A percentile compares a stretch with the other conserved stretches of the same genome.
phyloP scores from a whole-genome alignment of 2,888 invertebrate genomes.

The Megamerina dolium region DNA sequence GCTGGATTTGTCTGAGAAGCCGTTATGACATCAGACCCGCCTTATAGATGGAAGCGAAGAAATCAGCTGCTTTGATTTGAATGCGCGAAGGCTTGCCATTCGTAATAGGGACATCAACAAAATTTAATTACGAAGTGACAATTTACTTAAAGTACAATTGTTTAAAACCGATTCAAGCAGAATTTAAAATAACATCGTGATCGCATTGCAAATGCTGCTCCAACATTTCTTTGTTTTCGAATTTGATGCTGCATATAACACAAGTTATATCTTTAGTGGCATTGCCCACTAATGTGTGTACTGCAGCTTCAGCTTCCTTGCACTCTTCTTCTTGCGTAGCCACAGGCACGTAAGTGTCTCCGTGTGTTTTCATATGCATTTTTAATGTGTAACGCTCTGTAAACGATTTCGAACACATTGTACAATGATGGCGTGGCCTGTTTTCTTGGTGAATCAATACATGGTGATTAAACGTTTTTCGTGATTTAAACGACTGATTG shows the following conservation, averaged over 20 bases:
- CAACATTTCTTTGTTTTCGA: conserved; percentile 32
- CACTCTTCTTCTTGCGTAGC: conserved; percentile 15
- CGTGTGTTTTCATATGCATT: conserved; percentile 41
- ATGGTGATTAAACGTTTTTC: conserved; percentile 42
- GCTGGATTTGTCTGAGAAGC: too few relatives aligned
- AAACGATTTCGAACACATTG: conserved; percentile 40
- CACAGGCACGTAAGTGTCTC: conserved; percentile 19
- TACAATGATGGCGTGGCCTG: conserved; percentile 40
- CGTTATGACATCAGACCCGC: too few relatives aligned
- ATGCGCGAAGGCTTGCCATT: too few relatives aligned
- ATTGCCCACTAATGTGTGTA: conserved; percentile 7
- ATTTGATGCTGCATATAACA: conserved; percentile 35
- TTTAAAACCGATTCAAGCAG: too few relatives aligned
- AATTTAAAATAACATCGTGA: conserved; percentile 41
- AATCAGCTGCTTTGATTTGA: too few relatives aligned
- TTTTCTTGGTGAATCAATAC: conserved; percentile 42
- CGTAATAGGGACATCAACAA: too few relatives aligned
- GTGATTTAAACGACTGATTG: conserved; percentile 41
- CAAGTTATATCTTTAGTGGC: conserved; percentile 19
- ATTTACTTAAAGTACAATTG: too few relatives aligned
- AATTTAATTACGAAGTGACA: too few relatives aligned
- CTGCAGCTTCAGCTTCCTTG: conserved; percentile 8
- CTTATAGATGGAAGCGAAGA: too few relatives aligned
- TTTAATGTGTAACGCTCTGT: conserved; percentile 45
- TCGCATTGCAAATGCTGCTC: conserved; percentile 37